Evolutionary conservation across 2,113 vertebrate species (phyloP).

Genomic region (Neotoma lepida): DNA sequence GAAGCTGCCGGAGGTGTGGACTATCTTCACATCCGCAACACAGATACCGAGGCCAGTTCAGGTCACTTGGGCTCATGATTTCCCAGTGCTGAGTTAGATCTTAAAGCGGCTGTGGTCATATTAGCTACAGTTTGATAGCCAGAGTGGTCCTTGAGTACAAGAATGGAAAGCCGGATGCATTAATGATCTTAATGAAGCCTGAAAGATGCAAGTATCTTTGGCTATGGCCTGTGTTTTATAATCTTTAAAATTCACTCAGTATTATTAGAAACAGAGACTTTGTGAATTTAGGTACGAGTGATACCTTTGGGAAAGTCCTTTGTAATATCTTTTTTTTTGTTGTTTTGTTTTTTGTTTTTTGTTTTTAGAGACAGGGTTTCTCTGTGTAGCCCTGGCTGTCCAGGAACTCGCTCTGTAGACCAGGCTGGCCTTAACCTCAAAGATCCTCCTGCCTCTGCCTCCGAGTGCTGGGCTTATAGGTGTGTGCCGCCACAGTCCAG

Average conservation of each 20-base stretch:
- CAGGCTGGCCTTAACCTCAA: not conserved
- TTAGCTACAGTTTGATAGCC: not conserved
- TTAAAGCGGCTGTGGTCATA: not conserved
- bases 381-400: not conserved
- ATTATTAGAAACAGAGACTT: not conserved
- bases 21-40: slow-evolving; percentile 6
- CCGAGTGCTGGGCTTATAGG: not conserved
- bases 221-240: not conserved
- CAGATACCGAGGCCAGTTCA: slow-evolving; percentile 32
- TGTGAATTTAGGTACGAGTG: not conserved
- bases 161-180: slow-evolving; percentile 18
- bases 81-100: not conserved
- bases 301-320: not conserved
- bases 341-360: not conserved
- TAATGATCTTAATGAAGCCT: slow-evolving; percentile 13
- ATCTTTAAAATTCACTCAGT: not conserved
- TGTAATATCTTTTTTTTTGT: not conserved
- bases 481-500: not conserved
- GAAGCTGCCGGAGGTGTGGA: slow-evolving; percentile 53
- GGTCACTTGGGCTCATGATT: not conserved
- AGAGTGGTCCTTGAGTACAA: not conserved
- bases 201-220: not conserved
- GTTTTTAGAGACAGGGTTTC: not conserved
- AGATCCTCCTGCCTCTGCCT: not conserved
- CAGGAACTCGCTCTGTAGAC: not conserved